Evolutionary conservation across 2,797 vertebrate species (phyloP), one percentile per base, ranked within the genome.

Genomic region (Artibeus jamaicensis): DNA sequence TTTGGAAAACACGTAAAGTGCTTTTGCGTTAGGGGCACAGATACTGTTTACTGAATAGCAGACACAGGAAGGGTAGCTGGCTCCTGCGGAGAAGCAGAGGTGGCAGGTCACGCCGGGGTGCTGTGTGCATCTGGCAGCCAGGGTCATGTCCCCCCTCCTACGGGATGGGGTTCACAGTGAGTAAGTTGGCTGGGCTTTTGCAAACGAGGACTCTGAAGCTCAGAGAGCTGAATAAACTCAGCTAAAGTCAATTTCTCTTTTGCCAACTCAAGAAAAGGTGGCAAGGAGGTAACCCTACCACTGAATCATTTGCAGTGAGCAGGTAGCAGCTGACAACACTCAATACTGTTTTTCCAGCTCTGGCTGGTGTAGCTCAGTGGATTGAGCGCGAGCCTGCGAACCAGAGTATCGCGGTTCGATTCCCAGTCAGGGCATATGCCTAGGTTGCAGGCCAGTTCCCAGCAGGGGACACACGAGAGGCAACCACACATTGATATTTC

Each of bases 1-100:
- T 70, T 44, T 74, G 74, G 55, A 57, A 92, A 96, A 29, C 37
- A 78, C 9, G 18, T 37, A 59, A 50, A 65, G 26, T 57, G n/a
- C 26, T 32, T 62, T 62, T 62, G 59, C 2, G 29, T 12, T 3
- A 14, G 50, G 94, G 91, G 86, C 59, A 81, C 50, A 71, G 93
- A 96, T 88, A 91, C 93, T 89, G 92, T 98, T 98, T 98, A 98
- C 96, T 97, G 89, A 97, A 79, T 89, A 96, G 92, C 89, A 97
- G 97, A 91, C 71, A 62, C 94, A 94, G 96, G 91, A 97, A 71
- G 95, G 97, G 97, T 88, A 95, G 94, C 93, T 85, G 97, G 84
- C 95, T 96, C 97, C 29, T 0, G 74, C 70, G 84, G 77, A 50
- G 92, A 95, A 89, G 94, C 42, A 0, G 94, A 95, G 95, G 86